Base-by-base conservation (phyloP, 1,140 invertebrate genomes). In the Anagrus nilaparvatae region DNA sequence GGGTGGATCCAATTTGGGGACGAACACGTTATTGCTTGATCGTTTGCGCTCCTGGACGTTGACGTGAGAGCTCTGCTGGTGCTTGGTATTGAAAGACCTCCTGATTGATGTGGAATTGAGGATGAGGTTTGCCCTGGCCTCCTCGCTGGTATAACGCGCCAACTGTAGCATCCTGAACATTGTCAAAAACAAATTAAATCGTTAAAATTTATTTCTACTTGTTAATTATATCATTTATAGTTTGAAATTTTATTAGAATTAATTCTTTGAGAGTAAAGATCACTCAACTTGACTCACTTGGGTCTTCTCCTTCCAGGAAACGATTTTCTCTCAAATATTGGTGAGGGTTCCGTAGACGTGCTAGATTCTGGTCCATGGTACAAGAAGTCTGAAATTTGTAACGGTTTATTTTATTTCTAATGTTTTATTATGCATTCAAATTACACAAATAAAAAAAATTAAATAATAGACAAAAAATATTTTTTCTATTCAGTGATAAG, bases 1-100 rank as follows among this genome's bases (percentile, higher is more conserved):
- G 55, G 74, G 73, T 57, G 73, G 74, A 58, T 75, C 71, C 59
- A 76, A 62, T 52, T 73, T 68, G 58, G 74, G 67, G 59, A 67
- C 61, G 65, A 74, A 75, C 67, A 72, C 62, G 63, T 60, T 62
- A 61, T 61, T 63, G 63, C 64, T 60, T 60, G 63, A 58, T 68
- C 63, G 62, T 57, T 67, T 60, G 58, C 61, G 61, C 52, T 65
- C 61, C 59, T 61, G 60, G 54, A 65, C 62, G 58, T 57, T 52
- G 60, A 57, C 56, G 59, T 56, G 44, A 65, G 56, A 55, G 61
- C 61, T 43, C 64, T 64, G 59, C 65, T 67, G 61, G 63, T 68
- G 58, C 64, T 64, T 67, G 65, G 64, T 44, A 66, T 58, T 57
- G 59, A 62, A 53, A 67, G 55, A 45, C 64, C 61, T 59, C 59